A percentile compares a stretch with the other conserved stretches of the same genome.
Evolutionary conservation across 1,140 invertebrate genomes (phyloP).

Genomic region (Copidosoma floridanum): DNA sequence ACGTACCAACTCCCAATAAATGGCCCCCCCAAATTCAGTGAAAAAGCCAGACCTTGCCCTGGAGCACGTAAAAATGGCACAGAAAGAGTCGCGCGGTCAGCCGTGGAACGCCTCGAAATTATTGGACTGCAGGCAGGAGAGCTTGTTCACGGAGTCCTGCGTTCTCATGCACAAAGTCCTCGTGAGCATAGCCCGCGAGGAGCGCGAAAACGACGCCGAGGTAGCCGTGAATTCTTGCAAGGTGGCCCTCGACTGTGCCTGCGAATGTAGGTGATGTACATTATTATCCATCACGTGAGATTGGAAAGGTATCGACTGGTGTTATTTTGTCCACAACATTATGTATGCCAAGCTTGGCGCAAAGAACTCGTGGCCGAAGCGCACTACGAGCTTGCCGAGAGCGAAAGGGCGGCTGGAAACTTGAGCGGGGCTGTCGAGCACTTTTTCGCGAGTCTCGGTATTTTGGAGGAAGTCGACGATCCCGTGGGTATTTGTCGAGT

Average conservation of each 20-base stretch:
- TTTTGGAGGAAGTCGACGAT: conserved; percentile 31
- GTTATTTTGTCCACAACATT: too few species aligned
- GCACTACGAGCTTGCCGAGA: conserved; percentile 35
- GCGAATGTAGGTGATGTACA: conserved; percentile 40
- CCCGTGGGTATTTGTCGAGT: conserved; percentile 33
- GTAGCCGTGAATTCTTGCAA: conserved; percentile 52
- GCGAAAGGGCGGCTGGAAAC: conserved; percentile 21
- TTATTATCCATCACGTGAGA: too few species aligned
- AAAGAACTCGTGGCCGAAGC: conserved; percentile 29
- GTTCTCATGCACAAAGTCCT: conserved; percentile 53
- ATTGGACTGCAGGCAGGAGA: conserved; percentile 28
- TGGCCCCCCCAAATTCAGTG: too few species aligned
- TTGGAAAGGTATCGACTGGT: too few species aligned
- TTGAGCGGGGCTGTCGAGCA: conserved; percentile 24
- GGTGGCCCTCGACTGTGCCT: conserved; percentile 55
- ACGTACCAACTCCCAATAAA: too few species aligned
- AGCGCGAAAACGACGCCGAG: conserved; percentile 39
- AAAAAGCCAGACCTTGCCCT: too few species aligned
- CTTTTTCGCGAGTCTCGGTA: conserved; percentile 33
- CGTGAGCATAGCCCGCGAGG: conserved; percentile 46
- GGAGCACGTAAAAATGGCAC: conserved; percentile 37
- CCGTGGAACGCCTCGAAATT: conserved; percentile 43
- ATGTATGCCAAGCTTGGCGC: too few species aligned
- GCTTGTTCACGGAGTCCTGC: conserved; percentile 55
- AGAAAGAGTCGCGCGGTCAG: conserved; percentile 39